A percentile compares a stretch with the other conserved stretches of the same genome.
phyloP scores from a whole-genome alignment of 2,113 vertebrate species.

The Ctenomys sociabilis region DNA sequence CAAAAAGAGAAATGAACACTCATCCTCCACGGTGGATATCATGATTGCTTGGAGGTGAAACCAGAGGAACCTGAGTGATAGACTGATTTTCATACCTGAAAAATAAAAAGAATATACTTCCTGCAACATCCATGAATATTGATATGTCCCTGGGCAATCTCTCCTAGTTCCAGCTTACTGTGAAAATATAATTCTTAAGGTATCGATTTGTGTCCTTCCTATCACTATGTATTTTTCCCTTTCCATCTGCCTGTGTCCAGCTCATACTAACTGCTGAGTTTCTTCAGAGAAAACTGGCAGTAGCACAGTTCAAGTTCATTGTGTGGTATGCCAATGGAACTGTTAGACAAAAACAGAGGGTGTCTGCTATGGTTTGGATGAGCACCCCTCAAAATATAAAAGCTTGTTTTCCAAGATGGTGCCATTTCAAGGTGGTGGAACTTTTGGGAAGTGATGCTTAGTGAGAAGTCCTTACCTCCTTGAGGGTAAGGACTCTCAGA shows the following conservation, averaged over 20 bases:
- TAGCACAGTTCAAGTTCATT: neutral
- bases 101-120: slow-evolving; percentile 40
- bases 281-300: neutral
- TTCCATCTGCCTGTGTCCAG: neutral
- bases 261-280: neutral
- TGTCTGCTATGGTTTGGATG: neutral
- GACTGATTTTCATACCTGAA: slow-evolving; percentile 22
- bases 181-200: slow-evolving; percentile 2
- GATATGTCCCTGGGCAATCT: neutral
- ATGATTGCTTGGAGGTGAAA: neutral
- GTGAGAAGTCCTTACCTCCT: neutral
- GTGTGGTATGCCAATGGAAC: neutral
- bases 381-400: neutral
- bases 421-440: neutral
- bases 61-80: neutral
- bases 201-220: neutral
- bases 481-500: neutral
- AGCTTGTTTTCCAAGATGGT: neutral
- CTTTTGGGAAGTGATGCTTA: neutral
- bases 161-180: slow-evolving; percentile 41
- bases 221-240: neutral
- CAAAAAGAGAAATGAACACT: too few relatives aligned
- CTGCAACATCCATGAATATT: neutral
- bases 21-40: neutral
- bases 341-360: neutral